Base-by-base conservation (phyloP, 64 coral and sea anemone species). In the Actinia tenebrosa region DNA sequence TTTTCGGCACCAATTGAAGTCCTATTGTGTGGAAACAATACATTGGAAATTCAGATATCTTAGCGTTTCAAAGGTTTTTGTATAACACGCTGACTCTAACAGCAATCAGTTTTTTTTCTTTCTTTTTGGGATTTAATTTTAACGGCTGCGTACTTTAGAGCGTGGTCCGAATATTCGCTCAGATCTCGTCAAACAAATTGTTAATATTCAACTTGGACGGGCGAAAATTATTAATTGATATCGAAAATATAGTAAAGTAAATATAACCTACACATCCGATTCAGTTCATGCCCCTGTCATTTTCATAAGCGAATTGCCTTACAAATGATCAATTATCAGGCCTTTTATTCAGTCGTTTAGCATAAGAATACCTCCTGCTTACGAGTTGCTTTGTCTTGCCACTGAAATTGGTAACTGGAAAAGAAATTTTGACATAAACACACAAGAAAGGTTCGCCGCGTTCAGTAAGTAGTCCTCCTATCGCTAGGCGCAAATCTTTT, bases 321-420 rank as follows among this genome's bases (percentile, higher is more conserved):
- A 93, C 94, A 97, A 97, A 97, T 97, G 94, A 97, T 97, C 94
- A 97, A 97, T 97, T 97, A 97, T 88, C 88, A 84, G 78, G 82
- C 80, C 93, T 87, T 97, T 97, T 97, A 93, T 97, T 93, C 89
- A 84, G 66, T 78, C 80, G 92, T 89, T 97, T 97, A 97, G 91
- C 94, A 93, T 97, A 93, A 97, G 91, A 97, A 97, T 97, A 86
- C 84, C n/a, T 71, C 88, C 64, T 87, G 88, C 91, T 90, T 91
- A 97, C 90, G 88, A 92, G 89, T 88, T 86, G 84, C 86, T 97
- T 92, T 92, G 80, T 89, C 88, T 89, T 83, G 80, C 60, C 53
- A 84, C 80, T 96, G 91, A 93, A 87, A 97, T 97, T 84, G 60
- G 58, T 88, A 89, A 88, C 85, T 71, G 88, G 84, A 93, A 97